Evolutionary conservation across 2,797 vertebrate species (phyloP).

Genomic region (Masticophis lateralis): DNA sequence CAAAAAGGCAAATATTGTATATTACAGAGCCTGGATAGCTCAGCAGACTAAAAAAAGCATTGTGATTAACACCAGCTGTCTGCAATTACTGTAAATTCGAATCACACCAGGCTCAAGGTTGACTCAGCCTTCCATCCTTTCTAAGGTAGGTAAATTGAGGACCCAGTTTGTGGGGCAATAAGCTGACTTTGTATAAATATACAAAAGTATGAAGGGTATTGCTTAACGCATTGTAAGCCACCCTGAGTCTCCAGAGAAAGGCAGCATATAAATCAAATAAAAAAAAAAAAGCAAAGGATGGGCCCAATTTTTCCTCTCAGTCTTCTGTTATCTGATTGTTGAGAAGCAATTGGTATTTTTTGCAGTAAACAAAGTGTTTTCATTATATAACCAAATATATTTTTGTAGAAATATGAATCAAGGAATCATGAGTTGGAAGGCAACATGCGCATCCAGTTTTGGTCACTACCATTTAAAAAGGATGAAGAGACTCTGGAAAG

Average conservation of each 20-base stretch:
- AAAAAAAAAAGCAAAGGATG: background rate
- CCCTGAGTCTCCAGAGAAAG: too few relatives aligned
- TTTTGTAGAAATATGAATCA: background rate
- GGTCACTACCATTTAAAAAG: background rate
- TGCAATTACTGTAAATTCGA: too few relatives aligned
- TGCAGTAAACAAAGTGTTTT: conserved; percentile 2
- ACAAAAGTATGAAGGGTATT: too few relatives aligned
- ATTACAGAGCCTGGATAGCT: background rate
- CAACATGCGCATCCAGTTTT: background rate
- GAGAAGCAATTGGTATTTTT: background rate
- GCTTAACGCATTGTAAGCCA: too few relatives aligned
- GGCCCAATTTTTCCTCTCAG: conserved; percentile 11
- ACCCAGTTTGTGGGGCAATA: too few relatives aligned
- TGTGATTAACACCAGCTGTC: too few relatives aligned
- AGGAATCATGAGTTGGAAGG: background rate
- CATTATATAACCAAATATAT: background rate
- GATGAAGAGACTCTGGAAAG: background rate
- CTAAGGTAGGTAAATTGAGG: too few relatives aligned
- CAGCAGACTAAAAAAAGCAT: too few relatives aligned
- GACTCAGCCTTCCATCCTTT: too few relatives aligned
- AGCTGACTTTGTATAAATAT: too few relatives aligned
- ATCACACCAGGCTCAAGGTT: too few relatives aligned
- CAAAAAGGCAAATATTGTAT: background rate
- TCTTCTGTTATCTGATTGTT: conserved; percentile 17
- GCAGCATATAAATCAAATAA: too few relatives aligned